phyloP scores from a whole-genome alignment of 2,113 vertebrate species.

The Nymphicus hollandicus region DNA sequence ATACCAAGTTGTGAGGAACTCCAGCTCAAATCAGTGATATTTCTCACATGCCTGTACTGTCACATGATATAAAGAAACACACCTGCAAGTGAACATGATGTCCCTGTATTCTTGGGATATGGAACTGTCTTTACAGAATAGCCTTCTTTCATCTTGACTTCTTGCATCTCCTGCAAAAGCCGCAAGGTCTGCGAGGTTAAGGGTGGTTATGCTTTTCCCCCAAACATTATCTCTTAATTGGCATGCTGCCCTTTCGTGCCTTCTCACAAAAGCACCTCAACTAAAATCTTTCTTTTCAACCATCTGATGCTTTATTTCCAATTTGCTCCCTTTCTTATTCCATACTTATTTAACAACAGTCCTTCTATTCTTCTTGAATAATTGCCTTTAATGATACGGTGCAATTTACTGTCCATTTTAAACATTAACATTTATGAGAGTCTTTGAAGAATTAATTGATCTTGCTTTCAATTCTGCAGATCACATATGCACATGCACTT shows the following conservation, averaged over 20 bases:
- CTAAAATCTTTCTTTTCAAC: background rate
- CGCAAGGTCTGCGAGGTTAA: background rate
- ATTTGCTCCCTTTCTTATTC: conserved; percentile 26
- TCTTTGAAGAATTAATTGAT: conserved; percentile 37
- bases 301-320: background rate
- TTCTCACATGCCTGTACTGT: background rate
- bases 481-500: background rate
- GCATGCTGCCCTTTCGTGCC: background rate
- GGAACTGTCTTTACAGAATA: background rate
- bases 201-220: background rate
- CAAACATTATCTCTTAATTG: background rate
- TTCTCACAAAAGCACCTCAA: background rate
- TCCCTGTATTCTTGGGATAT: background rate
- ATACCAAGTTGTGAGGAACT: background rate
- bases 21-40: background rate
- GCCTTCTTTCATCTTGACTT: background rate
- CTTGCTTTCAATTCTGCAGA: conserved; percentile 11
- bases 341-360: background rate
- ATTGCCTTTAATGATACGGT: conserved; percentile 15
- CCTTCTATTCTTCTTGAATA: background rate
- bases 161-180: background rate
- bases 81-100: background rate
- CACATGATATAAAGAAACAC: background rate
- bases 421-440: conserved; percentile 32
- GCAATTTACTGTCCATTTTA: conserved; percentile 40